phyloP scores from a whole-genome alignment of 2,113 vertebrate genomes.

The Nerophis lumbriciformis region DNA sequence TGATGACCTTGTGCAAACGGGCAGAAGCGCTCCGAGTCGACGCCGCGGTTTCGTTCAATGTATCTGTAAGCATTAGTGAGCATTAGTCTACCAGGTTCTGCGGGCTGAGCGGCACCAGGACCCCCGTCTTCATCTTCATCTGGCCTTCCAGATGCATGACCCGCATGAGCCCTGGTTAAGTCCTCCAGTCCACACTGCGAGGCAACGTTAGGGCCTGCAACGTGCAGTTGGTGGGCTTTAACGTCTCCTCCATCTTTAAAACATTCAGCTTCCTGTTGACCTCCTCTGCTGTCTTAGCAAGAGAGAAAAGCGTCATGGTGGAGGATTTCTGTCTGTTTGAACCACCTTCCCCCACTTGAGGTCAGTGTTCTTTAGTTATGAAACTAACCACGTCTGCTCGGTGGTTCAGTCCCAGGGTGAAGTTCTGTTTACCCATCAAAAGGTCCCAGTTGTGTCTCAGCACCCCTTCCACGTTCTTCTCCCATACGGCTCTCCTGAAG shows the following conservation, averaged over 20 bases:
- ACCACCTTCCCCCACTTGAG: constrained; percentile 20
- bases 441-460: constrained; percentile 77
- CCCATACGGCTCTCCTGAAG: constrained; percentile 72
- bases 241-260: constrained; percentile 53
- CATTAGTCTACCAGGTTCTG: constrained; percentile 92
- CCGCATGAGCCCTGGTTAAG: constrained; percentile 75
- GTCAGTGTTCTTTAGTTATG: constrained; percentile 19
- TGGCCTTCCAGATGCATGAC: constrained; percentile 83
- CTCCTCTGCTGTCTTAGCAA: constrained; percentile 76
- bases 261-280: constrained; percentile 64
- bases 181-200: constrained; percentile 75
- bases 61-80: constrained; percentile 76
- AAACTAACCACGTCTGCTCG: constrained; percentile 79
- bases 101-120: constrained; percentile 76
- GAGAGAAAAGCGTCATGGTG: neutral
- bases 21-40: constrained; percentile 78
- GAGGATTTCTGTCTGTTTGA: no score
- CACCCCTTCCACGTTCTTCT: constrained; percentile 74
- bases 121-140: constrained; percentile 72
- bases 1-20: constrained; percentile 78
- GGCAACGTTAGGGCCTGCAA: constrained; percentile 40
- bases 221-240: rapidly evolving
- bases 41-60: constrained; percentile 76
- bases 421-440: constrained; percentile 73
- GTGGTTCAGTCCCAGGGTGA: constrained; percentile 78